A percentile compares a stretch with the other conserved stretches of the same genome.
Conservation (phyloP, 2,113 vertebrate genomes). For the Leucopsar rothschildi region DNA sequence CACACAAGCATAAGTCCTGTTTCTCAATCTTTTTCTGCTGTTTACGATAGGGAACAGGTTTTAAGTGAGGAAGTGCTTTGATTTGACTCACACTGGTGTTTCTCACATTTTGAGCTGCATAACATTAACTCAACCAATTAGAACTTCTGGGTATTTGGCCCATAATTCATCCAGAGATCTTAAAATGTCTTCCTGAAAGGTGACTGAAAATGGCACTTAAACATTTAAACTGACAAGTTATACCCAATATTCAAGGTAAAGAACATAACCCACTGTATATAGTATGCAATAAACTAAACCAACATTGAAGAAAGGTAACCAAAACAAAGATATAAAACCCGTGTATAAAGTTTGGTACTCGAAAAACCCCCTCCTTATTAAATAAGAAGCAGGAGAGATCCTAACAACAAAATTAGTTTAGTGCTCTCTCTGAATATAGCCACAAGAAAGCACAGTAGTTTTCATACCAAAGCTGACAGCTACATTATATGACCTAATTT, state of each 20-base stretch:
- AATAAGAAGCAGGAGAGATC: neutral
- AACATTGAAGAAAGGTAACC: neutral
- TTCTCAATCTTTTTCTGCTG: neutral
- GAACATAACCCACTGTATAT: neutral
- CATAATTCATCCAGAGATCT: neutral
- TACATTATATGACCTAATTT: neutral
- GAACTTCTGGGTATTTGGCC: neutral
- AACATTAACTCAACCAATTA: neutral
- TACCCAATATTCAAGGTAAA: fast-evolving
- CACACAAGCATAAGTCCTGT: neutral
- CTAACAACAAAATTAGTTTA: neutral
- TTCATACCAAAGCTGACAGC: neutral
- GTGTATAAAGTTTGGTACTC: neutral
- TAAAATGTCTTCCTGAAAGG: neutral
- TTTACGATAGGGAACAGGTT: neutral
- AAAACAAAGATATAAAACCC: neutral
- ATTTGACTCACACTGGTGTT: neutral
- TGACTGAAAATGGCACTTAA: neutral
- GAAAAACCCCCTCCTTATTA: neutral
- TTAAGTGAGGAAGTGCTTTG: neutral
- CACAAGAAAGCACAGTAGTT: neutral
- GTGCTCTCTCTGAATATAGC: neutral
- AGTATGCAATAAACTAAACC: neutral
- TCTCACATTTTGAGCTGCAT: neutral
- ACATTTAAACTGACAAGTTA: neutral